These are phyloP conservation scores for Eilema griseolum DNA, from an alignment of 2,888 invertebrate genomes.

Conservation along the genomic window DNA sequence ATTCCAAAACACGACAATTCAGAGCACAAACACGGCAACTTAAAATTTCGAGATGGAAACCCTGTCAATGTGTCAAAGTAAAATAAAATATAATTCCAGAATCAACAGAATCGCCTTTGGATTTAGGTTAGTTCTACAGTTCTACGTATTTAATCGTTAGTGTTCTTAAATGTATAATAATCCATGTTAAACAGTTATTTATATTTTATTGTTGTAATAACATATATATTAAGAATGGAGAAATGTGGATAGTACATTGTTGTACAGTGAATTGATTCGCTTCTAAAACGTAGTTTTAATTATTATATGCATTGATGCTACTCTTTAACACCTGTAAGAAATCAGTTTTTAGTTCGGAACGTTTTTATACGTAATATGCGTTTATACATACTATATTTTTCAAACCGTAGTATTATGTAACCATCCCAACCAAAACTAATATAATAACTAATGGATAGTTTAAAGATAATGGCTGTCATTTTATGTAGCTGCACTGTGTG, in stretches of 20 bases:
- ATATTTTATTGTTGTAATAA: not conserved
- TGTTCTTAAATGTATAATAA: not conserved
- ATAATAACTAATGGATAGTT: no score
- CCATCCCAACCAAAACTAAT: not conserved
- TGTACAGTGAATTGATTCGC: slow-evolving; percentile 1
- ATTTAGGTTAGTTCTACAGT: slow-evolving; percentile 10
- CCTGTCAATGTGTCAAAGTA: not conserved
- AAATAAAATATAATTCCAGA: not conserved
- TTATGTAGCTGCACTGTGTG: no score
- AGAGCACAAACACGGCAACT: no score
- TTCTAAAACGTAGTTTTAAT: slow-evolving; percentile 4
- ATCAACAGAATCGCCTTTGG: slow-evolving; percentile 8
- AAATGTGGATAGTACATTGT: not conserved
- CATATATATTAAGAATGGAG: not conserved
- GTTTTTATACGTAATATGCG: not conserved
- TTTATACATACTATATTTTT: not conserved
- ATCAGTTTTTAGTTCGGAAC: not conserved
- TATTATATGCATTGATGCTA: not conserved
- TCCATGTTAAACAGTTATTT: not conserved
- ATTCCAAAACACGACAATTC: no score
- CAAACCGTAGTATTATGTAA: not conserved
- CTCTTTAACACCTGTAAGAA: not conserved
- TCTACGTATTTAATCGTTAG: not conserved
- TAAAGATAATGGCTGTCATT: no score
- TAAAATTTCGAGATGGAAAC: no score